Evolutionary conservation across 2,797 vertebrate species (phyloP).

Genomic region (Aythya fuligula): DNA sequence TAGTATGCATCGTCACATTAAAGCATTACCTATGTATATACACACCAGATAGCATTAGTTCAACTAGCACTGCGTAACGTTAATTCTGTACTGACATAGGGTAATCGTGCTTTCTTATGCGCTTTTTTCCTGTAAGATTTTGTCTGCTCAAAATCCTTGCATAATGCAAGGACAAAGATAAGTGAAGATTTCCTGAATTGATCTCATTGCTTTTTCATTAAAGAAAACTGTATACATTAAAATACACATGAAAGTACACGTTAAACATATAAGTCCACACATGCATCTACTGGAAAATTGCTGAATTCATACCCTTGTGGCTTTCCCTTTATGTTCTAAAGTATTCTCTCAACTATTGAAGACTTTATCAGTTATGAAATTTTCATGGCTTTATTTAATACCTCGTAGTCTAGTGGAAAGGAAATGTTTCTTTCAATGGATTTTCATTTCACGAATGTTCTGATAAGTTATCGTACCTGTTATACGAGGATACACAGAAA

Average conservation of each 20-base stretch:
- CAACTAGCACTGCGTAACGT: neutral
- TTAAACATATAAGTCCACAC: constrained; percentile 22
- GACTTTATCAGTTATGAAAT: constrained; percentile 51
- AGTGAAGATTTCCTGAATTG: neutral
- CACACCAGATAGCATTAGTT: neutral
- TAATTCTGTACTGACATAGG: neutral
- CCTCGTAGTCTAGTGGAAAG: constrained; percentile 35
- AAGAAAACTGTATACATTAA: constrained; percentile 19
- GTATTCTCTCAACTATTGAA: constrained; percentile 36
- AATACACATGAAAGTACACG: constrained; percentile 29
- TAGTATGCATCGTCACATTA: neutral
- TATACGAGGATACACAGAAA: constrained; percentile 44
- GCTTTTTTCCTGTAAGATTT: neutral
- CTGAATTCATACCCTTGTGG: constrained; percentile 32
- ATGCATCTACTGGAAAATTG: constrained; percentile 29
- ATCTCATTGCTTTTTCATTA: constrained; percentile 19
- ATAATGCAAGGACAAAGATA: neutral
- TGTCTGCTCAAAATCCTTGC: constrained; percentile 4
- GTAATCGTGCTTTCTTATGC: neutral
- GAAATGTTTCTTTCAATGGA: constrained; percentile 61
- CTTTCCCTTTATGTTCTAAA: constrained; percentile 41
- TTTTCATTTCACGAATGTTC: constrained; percentile 63
- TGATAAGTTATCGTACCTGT: constrained; percentile 57
- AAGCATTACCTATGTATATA: neutral
- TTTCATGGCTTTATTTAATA: constrained; percentile 63